phyloP scores from a whole-genome alignment of 2,113 vertebrate genomes.

The Pholis gunnellus region DNA sequence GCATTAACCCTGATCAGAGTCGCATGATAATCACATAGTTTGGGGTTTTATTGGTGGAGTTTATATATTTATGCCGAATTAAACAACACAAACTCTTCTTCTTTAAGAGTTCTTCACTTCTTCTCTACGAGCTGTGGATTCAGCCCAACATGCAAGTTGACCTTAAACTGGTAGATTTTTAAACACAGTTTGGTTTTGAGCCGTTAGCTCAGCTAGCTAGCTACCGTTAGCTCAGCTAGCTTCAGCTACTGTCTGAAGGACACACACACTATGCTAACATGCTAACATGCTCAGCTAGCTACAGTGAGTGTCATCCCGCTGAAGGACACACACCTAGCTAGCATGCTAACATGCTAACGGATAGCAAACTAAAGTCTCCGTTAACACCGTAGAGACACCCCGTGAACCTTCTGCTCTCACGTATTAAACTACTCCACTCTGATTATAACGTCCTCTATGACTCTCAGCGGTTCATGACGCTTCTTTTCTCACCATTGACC shows the following conservation, averaged over 20 bases:
- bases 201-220: background rate
- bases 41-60: too few species aligned
- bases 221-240: too few species aligned
- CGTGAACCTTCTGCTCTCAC: background rate
- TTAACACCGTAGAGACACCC: background rate
- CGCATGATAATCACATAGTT: too few species aligned
- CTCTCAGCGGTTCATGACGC: fast-evolving
- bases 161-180: background rate
- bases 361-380: too few species aligned
- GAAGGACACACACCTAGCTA: slow-evolving; percentile 65
- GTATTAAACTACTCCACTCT: background rate
- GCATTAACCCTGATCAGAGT: too few species aligned
- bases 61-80: background rate
- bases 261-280: too few species aligned
- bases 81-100: too few species aligned
- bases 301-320: background rate
- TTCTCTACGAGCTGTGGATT: background rate
- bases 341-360: background rate
- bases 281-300: too few species aligned
- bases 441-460: fast-evolving
- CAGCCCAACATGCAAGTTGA: background rate
- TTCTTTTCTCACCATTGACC: slow-evolving; percentile 82
- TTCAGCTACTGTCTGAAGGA: too few species aligned
- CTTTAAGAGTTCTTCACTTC: fast-evolving
- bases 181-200: background rate